These are phyloP conservation scores for Ophiothrix spiculata DNA, from an alignment of 35 echinoderm and acorn worm species.

Conservation along the genomic window DNA sequence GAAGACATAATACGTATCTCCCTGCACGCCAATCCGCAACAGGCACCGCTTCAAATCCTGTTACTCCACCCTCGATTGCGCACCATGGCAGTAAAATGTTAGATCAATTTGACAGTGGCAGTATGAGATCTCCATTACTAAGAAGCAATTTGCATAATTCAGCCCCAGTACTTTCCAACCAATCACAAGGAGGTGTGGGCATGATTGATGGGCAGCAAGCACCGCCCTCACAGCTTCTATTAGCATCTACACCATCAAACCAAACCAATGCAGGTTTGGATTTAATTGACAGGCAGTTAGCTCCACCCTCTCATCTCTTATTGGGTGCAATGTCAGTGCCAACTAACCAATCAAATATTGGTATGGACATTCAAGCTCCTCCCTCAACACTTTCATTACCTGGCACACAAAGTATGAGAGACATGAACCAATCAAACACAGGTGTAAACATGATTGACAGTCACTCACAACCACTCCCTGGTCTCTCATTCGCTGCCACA, in stretches of 20 bases:
- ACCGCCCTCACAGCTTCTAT: not conserved
- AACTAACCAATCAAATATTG: too few species aligned
- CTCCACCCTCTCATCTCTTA: too few species aligned
- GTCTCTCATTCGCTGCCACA: not conserved
- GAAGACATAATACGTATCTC: not conserved
- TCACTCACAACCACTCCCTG: not conserved
- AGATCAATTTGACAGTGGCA: not conserved
- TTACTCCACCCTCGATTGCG: slow-evolving; percentile 13
- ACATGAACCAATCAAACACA: slow-evolving; percentile 19
- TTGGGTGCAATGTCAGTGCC: too few species aligned
- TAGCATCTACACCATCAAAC: too few species aligned
- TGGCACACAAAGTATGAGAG: too few species aligned
- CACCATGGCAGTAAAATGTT: not conserved
- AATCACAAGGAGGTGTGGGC: slow-evolving; percentile 40
- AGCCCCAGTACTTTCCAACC: not conserved
- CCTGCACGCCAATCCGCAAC: not conserved
- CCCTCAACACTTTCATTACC: too few species aligned
- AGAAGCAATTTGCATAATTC: not conserved
- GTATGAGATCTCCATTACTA: not conserved
- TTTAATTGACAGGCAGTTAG: too few species aligned
- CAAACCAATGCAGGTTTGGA: too few species aligned
- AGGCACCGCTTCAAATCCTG: not conserved
- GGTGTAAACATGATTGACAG: not conserved
- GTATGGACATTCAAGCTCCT: too few species aligned
- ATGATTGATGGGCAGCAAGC: slow-evolving; percentile 36